Evolutionary conservation across 2,888 invertebrate species (phyloP).

Genomic region (Philereme transversata): DNA sequence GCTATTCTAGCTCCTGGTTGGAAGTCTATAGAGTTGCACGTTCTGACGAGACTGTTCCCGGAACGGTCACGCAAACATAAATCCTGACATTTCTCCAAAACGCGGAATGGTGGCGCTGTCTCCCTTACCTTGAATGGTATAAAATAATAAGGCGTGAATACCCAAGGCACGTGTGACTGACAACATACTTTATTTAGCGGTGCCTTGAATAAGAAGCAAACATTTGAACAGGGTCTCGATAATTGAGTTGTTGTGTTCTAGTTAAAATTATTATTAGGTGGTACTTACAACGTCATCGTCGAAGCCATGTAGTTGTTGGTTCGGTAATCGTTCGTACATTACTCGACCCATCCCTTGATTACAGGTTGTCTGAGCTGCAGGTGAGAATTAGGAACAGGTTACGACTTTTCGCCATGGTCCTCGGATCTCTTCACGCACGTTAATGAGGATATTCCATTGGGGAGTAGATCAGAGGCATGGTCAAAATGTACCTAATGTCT

Average conservation of each 20-base stretch:
- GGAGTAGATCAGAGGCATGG: too few species aligned
- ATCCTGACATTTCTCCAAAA: constrained; percentile 94
- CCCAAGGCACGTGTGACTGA: constrained; percentile 22
- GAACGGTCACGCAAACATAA: constrained; percentile 92
- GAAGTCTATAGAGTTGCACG: constrained; percentile 95
- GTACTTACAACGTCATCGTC: constrained; percentile 92
- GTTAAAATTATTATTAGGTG: constrained; percentile 3
- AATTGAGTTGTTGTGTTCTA: constrained; percentile 28
- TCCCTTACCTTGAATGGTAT: constrained; percentile 85
- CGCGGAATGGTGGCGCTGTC: constrained; percentile 92
- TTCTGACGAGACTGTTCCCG: constrained; percentile 92
- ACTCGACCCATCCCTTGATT: constrained; percentile 95
- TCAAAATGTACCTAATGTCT: too few species aligned
- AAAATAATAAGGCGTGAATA: constrained; percentile 18
- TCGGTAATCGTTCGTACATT: constrained; percentile 94
- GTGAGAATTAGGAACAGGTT: constrained; percentile 14
- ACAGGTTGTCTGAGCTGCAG: constrained; percentile 93
- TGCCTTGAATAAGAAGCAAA: constrained; percentile 24
- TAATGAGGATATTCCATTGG: too few species aligned
- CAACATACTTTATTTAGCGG: constrained; percentile 21
- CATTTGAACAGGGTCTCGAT: constrained; percentile 18
- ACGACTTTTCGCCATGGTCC: too few species aligned
- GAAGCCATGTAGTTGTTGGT: constrained; percentile 94
- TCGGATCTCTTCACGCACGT: too few species aligned
- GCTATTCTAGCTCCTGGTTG: constrained; percentile 94